Conservation (phyloP, 2,888 invertebrate genomes). For the Oxyteleia sp. region DNA sequence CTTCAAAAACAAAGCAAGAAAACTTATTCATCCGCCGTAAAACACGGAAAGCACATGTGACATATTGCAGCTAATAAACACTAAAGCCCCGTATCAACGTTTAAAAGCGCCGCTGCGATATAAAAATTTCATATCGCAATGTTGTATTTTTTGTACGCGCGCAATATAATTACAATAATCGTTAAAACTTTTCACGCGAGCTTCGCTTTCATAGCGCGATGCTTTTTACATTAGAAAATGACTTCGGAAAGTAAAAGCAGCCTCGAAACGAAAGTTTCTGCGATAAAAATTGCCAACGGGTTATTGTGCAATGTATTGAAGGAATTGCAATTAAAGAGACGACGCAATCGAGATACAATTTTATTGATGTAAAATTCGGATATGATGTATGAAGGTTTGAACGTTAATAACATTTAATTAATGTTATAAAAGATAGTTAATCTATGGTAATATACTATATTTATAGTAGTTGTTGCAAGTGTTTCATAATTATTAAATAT, state of each 20-base stretch:
- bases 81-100: too few species aligned
- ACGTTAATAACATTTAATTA: too few species aligned
- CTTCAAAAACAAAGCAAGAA: too few species aligned
- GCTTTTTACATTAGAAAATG: slow-evolving; percentile 12
- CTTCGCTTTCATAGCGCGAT: background rate
- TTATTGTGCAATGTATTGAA: slow-evolving; percentile 4
- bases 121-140: slow-evolving; percentile 13
- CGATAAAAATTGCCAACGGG: slow-evolving; percentile 35
- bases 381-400: too few species aligned
- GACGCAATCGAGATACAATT: slow-evolving; percentile 8
- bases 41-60: too few species aligned
- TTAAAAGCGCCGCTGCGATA: too few species aligned
- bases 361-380: slow-evolving; percentile 25
- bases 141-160: slow-evolving; percentile 1
- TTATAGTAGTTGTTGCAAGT: too few species aligned
- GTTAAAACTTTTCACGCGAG: slow-evolving; percentile 23
- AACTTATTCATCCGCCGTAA: too few species aligned
- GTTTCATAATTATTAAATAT: too few species aligned
- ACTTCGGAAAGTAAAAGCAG: slow-evolving; percentile 41
- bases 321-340: background rate
- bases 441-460: too few species aligned
- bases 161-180: slow-evolving; percentile 22
- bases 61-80: too few species aligned
- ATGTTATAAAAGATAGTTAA: too few species aligned
- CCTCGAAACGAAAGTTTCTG: slow-evolving; percentile 25